Evolutionary conservation across 2,113 vertebrate genomes (phyloP), one percentile per base, ranked within the genome.

Genomic region (Grammomys surdaster): DNA sequence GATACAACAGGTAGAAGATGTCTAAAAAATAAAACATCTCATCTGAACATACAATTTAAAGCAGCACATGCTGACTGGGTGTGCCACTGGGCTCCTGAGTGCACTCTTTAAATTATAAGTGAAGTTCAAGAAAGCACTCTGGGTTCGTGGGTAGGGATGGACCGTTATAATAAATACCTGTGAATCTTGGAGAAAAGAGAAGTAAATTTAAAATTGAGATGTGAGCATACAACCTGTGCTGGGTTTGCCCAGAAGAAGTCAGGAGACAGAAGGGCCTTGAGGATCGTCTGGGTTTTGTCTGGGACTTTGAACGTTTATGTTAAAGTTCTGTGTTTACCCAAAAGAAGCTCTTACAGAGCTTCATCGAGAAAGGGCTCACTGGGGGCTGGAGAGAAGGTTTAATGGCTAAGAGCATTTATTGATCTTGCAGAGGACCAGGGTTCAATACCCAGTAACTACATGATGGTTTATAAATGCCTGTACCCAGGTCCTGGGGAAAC

Each of bases 41-140:
- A 46, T 84, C 12, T 84, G 54, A 95, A 76, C 69, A 73, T 54
- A 14, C 51, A 48, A 90, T 86, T 86, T 48, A 67, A 36, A 46
- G 82, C 17, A 33, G 40, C 16, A 65, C 60, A 65, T 67, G 60
- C 26, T 67, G 60, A 48, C 63, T 48, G 60, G 28, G 40, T 19
- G 22, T 86, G 17, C 60, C 43, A 20, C 16, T 13, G 63, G 31
- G 40, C 60, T 67, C 60, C 63, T 67, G 84, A 67, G 31, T 22
- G 17, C 14, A 19, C 43, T 11, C 28, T 75, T 91, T 76, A 58
- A 78, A 86, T 95, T 81, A 56, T 91, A 85, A 88, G 36, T 77
- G 33, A 14, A 94, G 88, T 84, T 88, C 78, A 92, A 84, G 77
- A 77, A 93, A 89, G 70, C 26, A 75, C 60, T 82, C 40, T n/a